Conservation (phyloP, 2,888 invertebrate species). For the Dasysyrphus albostriatus region DNA sequence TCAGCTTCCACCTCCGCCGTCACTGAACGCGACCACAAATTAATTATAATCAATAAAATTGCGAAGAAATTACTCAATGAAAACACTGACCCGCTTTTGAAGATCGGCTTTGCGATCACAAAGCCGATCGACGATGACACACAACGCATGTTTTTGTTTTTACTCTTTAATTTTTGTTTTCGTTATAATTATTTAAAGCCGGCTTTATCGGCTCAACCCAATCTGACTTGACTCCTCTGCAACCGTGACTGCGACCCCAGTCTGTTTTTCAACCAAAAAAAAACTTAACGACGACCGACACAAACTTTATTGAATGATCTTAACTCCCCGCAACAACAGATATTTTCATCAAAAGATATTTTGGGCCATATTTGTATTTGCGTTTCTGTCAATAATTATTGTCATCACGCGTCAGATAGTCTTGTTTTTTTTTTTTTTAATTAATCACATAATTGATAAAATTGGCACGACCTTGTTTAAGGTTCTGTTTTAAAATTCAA, state of each 20-base stretch:
- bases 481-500: slow-evolving; percentile 20
- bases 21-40: slow-evolving; percentile 56
- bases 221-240: slow-evolving; percentile 1
- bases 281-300: not conserved
- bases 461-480: slow-evolving; percentile 23
- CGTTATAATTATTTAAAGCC: slow-evolving; percentile 29
- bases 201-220: not conserved
- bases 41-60: slow-evolving; percentile 64
- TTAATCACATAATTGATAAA: slow-evolving; percentile 42
- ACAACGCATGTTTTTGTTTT: slow-evolving; percentile 41
- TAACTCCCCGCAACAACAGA: not conserved
- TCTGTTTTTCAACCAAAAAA: not conserved
- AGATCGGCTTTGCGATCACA: slow-evolving; percentile 34
- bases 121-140: slow-evolving; percentile 23
- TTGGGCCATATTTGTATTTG: slow-evolving; percentile 42
- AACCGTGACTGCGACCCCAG: slow-evolving; percentile 18
- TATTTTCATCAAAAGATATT: slow-evolving; percentile 20
- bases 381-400: slow-evolving; percentile 21
- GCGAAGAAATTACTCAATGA: slow-evolving; percentile 57
- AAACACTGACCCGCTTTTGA: slow-evolving; percentile 47
- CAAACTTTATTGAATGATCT: slow-evolving; percentile 31
- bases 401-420: slow-evolving; percentile 6
- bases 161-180: slow-evolving; percentile 5
- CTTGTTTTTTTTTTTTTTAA: not conserved
- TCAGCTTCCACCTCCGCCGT: not conserved